Percentiles rank a stretch among this genome's conserved stretches.
Evolutionary conservation across 2,888 invertebrate species (phyloP).

Genomic region (Coenonympha glycerion): DNA sequence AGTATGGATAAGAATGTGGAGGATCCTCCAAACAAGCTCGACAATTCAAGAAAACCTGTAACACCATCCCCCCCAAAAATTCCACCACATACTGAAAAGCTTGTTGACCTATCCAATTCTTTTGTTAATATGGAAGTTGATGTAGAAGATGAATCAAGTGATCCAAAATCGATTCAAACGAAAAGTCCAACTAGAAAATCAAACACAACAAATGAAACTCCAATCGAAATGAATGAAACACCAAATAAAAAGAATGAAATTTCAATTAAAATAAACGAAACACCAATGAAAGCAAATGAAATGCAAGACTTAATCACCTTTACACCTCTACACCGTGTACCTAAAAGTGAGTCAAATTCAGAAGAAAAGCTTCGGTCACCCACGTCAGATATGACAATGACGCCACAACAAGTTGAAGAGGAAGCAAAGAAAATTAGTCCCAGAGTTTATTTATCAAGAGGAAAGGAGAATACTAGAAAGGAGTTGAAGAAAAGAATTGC

Average conservation of each 20-base stretch:
- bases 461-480: conserved; percentile 75
- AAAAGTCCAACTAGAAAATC: too few relatives aligned
- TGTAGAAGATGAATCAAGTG: conserved; percentile 18
- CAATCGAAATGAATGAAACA: too few relatives aligned
- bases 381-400: conserved; percentile 36
- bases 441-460: conserved; percentile 76
- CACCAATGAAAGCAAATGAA: not conserved
- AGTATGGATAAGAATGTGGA: not conserved
- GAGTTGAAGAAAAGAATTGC: conserved; percentile 70
- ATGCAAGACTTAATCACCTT: conserved; percentile 2
- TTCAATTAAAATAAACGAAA: too few relatives aligned
- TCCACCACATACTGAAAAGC: not conserved
- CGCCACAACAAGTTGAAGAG: conserved; percentile 48
- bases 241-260: not conserved
- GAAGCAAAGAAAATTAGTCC: conserved; percentile 55
- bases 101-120: not conserved
- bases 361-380: conserved; percentile 59
- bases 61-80: not conserved
- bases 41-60: not conserved
- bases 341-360: conserved; percentile 58
- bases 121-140: not conserved
- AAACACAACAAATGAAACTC: conserved; percentile 11
- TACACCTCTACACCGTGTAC: conserved; percentile 46
- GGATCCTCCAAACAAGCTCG: too few relatives aligned
- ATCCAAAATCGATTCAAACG: conserved; percentile 31